A percentile compares a stretch with the other conserved stretches of the same genome.
Evolutionary conservation across 2,113 vertebrate genomes (phyloP).

Genomic region (Mirounga angustirostris): DNA sequence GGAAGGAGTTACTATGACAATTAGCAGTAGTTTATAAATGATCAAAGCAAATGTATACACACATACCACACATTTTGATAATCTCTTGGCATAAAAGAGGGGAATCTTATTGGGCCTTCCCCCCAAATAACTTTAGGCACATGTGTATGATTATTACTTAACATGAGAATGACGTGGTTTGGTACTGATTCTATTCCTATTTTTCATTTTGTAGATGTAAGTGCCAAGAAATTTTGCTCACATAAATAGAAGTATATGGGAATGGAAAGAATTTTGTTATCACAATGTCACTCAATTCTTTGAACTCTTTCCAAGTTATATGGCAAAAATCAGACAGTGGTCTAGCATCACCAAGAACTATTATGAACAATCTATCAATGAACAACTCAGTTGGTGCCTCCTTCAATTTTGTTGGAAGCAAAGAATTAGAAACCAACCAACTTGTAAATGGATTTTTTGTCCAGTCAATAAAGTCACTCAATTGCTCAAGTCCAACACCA

Average conservation of each 20-base stretch:
- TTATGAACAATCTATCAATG: constrained; percentile 35
- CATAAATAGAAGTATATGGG: constrained; percentile 11
- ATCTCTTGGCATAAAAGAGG: constrained; percentile 10
- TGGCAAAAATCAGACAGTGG: constrained; percentile 27
- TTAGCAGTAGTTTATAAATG: constrained; percentile 11
- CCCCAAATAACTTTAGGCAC: neutral
- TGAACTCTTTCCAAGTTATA: constrained; percentile 3
- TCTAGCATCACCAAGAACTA: constrained; percentile 30
- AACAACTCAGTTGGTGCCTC: constrained; percentile 14
- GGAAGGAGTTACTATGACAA: neutral
- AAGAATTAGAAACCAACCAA: constrained; percentile 45
- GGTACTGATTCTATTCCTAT: neutral
- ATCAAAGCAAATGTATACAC: neutral
- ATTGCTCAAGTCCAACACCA: neutral
- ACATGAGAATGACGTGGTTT: constrained; percentile 30
- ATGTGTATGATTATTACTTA: neutral
- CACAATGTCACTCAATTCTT: neutral
- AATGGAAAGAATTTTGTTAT: constrained; percentile 39
- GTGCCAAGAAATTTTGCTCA: constrained; percentile 42
- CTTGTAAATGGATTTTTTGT: constrained; percentile 19
- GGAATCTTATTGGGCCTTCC: constrained; percentile 8
- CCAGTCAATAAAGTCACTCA: neutral
- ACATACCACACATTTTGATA: neutral
- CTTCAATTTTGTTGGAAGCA: constrained; percentile 32
- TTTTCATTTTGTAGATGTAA: constrained; percentile 46